Conservation (phyloP, 1,140 invertebrate genomes). For the Phymorhynchus buccinoides region DNA sequence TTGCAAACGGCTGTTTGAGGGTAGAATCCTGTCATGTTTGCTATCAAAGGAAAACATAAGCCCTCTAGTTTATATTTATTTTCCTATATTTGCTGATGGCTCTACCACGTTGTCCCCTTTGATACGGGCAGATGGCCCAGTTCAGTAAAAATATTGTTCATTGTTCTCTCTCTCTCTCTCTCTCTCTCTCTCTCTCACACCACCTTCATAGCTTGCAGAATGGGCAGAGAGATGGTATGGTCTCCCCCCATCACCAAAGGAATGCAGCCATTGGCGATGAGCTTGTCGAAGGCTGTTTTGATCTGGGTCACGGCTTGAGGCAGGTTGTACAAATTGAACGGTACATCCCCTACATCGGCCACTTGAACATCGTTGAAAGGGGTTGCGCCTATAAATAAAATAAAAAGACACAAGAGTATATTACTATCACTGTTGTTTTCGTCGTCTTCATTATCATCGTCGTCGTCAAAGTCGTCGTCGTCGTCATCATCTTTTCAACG, state of each 20-base stretch:
- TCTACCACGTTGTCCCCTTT: too few species aligned
- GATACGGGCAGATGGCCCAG: too few species aligned
- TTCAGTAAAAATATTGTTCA: too few species aligned
- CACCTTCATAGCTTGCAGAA: conserved; percentile 69
- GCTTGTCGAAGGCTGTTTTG: conserved; percentile 49
- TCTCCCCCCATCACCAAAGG: conserved; percentile 68
- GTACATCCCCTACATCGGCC: conserved; percentile 69
- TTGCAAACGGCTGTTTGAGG: too few species aligned
- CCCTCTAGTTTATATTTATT: too few species aligned
- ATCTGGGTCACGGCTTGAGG: conserved; percentile 65
- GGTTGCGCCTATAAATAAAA: conserved; percentile 63
- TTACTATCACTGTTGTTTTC: not conserved
- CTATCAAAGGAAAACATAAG: too few species aligned
- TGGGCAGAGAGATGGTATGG: conserved; percentile 69
- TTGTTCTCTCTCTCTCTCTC: too few species aligned
- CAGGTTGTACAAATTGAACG: conserved; percentile 64
- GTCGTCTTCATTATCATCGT: not conserved
- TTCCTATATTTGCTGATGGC: too few species aligned
- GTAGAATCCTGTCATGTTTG: too few species aligned
- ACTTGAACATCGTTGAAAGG: conserved; percentile 68
- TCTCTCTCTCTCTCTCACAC: too few species aligned
- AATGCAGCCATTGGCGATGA: conserved; percentile 62
- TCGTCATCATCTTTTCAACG: conserved; percentile 22
- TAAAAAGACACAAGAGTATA: not conserved
- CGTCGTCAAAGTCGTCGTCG: too few species aligned